These are phyloP conservation scores for Ectropis crepuscularia DNA, from an alignment of 2,888 invertebrate genomes.

Conservation along the genomic window DNA sequence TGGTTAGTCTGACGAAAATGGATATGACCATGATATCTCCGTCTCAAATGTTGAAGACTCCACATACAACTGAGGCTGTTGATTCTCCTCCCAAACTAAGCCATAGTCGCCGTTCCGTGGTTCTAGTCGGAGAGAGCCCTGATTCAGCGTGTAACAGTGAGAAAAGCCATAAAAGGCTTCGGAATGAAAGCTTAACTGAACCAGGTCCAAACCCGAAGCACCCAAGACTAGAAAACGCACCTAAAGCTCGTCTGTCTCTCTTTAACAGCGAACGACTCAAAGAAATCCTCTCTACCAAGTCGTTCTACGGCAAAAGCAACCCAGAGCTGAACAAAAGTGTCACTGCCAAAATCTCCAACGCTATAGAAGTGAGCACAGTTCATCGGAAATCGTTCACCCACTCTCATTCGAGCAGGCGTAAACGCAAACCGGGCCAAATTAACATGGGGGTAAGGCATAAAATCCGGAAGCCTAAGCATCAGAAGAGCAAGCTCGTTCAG, in stretches of 20 bases:
- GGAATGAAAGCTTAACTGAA: constrained; percentile 68
- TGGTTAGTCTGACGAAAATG: constrained; percentile 70
- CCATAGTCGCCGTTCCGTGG: constrained; percentile 63
- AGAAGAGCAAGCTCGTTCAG: constrained; percentile 56
- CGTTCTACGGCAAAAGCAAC: constrained; percentile 83
- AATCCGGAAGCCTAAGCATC: constrained; percentile 85
- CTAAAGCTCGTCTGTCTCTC: constrained; percentile 75
- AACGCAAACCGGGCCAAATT: constrained; percentile 84
- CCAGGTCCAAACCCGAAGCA: constrained; percentile 65
- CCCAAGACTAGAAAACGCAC: constrained; percentile 67
- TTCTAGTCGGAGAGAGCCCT: constrained; percentile 74
- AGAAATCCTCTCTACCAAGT: constrained; percentile 81
- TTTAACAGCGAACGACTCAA: constrained; percentile 75
- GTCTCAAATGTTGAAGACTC: constrained; percentile 74
- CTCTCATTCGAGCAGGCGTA: constrained; percentile 58
- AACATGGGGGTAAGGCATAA: constrained; percentile 87
- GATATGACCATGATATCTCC: constrained; percentile 71
- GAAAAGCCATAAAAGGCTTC: constrained; percentile 69
- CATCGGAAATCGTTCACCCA: constrained; percentile 58
- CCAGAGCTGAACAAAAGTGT: constrained; percentile 69
- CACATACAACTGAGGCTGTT: constrained; percentile 65
- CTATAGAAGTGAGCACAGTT: constrained; percentile 61
- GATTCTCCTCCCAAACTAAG: constrained; percentile 73
- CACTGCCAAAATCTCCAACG: constrained; percentile 62
- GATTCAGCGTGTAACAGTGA: constrained; percentile 70